A percentile compares a stretch with the other conserved stretches of the same genome.
Conservation (phyloP, 2,113 vertebrate species). For the Otus sunia region DNA sequence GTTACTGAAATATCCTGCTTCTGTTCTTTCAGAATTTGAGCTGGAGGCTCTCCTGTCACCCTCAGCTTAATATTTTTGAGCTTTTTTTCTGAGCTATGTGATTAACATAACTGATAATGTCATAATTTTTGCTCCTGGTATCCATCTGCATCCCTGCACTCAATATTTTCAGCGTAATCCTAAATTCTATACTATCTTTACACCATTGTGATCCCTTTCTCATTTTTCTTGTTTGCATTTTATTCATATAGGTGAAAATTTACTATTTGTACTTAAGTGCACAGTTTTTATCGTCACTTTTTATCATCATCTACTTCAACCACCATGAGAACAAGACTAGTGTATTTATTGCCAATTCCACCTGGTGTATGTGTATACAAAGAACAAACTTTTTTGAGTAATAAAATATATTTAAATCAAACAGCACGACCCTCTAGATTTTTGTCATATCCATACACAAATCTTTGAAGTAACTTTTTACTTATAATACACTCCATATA, state of each 20-base stretch:
- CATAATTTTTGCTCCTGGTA: neutral
- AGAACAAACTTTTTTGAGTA: neutral
- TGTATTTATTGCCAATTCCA: neutral
- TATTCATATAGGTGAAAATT: neutral
- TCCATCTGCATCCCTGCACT: neutral
- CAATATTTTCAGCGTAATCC: neutral
- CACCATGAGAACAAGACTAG: neutral
- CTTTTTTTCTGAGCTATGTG: neutral
- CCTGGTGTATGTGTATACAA: rapidly evolving
- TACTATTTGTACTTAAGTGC: neutral
- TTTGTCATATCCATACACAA: neutral
- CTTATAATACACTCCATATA: neutral
- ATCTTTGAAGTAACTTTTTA: neutral
- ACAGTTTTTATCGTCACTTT: neutral
- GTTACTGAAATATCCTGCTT: neutral
- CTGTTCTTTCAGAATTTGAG: neutral
- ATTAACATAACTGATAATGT: neutral
- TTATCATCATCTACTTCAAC: neutral
- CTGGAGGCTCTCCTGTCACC: neutral
- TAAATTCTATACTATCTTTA: neutral
- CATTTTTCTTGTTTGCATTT: neutral
- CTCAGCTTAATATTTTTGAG: neutral
- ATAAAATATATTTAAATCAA: neutral
- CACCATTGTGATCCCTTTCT: neutral
- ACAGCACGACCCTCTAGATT: neutral